Percentiles rank a stretch among this genome's conserved stretches.
These are phyloP conservation scores for Dynastes grantii DNA, from an alignment of 2,888 invertebrate genomes.

Conservation along the genomic window DNA sequence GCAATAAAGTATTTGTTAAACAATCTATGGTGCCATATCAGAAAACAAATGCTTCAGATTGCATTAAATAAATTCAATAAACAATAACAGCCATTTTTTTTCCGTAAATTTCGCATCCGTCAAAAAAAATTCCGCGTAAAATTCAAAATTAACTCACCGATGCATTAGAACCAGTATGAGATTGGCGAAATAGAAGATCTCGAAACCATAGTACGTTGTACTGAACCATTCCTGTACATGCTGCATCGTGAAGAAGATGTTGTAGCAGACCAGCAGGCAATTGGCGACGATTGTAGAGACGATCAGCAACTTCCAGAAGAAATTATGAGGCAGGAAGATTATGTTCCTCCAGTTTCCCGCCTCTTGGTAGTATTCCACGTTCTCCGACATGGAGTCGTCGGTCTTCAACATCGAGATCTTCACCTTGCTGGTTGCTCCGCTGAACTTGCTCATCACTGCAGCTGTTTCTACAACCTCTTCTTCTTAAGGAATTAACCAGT, in stretches of 20 bases:
- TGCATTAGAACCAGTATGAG: conserved; percentile 45
- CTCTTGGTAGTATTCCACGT: conserved; percentile 38
- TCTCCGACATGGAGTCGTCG: conserved; percentile 24
- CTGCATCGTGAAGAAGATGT: conserved; percentile 16
- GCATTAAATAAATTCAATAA: too few species aligned
- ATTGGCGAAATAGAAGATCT: conserved; percentile 47
- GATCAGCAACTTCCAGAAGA: conserved; percentile 43
- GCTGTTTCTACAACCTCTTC: not conserved
- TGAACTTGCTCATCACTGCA: conserved; percentile 18
- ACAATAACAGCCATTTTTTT: too few species aligned
- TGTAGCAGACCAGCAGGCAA: conserved; percentile 43
- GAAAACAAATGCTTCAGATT: too few species aligned
- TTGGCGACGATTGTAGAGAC: conserved; percentile 41
- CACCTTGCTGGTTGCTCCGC: conserved; percentile 8
- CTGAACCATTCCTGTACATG: not conserved
- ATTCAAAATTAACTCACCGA: conserved; percentile 47
- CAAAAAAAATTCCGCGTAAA: not conserved
- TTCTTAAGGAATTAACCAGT: too few species aligned
- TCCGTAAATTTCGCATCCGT: too few species aligned
- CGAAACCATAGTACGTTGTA: conserved; percentile 47
- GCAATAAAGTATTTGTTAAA: not conserved
- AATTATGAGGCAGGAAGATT: conserved; percentile 50
- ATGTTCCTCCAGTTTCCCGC: conserved; percentile 51
- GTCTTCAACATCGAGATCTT: conserved; percentile 35
- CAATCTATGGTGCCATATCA: not conserved